Base-by-base conservation (phyloP, 2,797 vertebrate genomes). In the Discoglossus pictus region DNA sequence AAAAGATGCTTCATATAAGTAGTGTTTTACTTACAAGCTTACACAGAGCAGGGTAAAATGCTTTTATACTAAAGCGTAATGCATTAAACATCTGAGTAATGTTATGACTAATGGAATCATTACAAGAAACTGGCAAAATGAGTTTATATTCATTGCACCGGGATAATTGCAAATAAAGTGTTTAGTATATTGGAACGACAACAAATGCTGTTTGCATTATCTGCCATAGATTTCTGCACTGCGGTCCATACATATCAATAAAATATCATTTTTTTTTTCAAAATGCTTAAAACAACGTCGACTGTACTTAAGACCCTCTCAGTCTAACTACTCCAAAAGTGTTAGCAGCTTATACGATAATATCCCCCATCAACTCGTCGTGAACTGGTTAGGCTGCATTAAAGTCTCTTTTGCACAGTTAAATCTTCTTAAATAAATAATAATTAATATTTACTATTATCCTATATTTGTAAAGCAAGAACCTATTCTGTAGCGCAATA, bases 31-130 rank as follows among this genome's bases (percentile, higher is more conserved):
- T 50, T 60, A 58, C 68, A 70, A 50, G 51, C 24, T 59, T 48
- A 34, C 50, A 50, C 43, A 62, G 27, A 56, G 51, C 59, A 23
- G 60, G 53, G 36, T 56, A 63, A 70, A 61, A 55, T 44, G 68
- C 68, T 64, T 70, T 70, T 58, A 63, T 58, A 64, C 39, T 43
- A 48, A 70, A n/a, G 51, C 68, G 51, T 70, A 70, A 70, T 70
- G 68, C 60, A 70, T 70, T 70, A 76, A 47, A 74, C 48, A 64
- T 76, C 73, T 55, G 7, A 65, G 6, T 23, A 73, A 65, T 66
- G 75, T 68, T 65, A 65, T 58, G 52, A 76, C 58, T 66, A 73
- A 73, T 67, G 51, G 51, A 68, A 61, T 68, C 59, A 61, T 62
- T 73, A 67, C 50, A 73, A 58, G 59, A 54, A 70, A 66, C 18